Base-by-base conservation (phyloP, 2,797 vertebrate species). In the Botia almorhae region DNA sequence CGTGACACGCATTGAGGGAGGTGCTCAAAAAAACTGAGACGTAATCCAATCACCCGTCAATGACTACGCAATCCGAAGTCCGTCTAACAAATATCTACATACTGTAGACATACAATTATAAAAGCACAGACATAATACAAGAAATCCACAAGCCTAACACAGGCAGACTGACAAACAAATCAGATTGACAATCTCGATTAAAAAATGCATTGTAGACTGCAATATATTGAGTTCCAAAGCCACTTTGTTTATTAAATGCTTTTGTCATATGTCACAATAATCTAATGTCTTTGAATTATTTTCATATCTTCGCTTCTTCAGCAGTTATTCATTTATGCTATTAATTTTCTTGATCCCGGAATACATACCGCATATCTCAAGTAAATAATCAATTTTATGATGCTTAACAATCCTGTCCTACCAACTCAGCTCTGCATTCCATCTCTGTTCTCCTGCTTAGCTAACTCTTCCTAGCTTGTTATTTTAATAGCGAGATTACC, bases 341-440 rank as follows among this genome's bases (percentile, higher is more conserved):
- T 4, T 23, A 7, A 43, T 43, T 23, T 23, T 58, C 55, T 58
- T 16, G 3, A 58, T 19, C 55, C 55, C 17, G 19, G 8, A 61
- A 60, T 3, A 4, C 23, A 14, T 14, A 0, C 36, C n/a, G 29
- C 17, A 53, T 48, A 70, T 70, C 61, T 43, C 56, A 71, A 79
- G 29, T 72, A 60, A 79, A 53, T 71, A 79, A 64, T 79, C 46
- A 46, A 64, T 55, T 43, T 64, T 39, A 64, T 26, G 0, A 79
- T n/a, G 19, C 29, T 43, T 79, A 72, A 72, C 64, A 61, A 68
- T 46, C 69, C 67, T 65, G 64, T 39, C 65, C 48, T 17, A 26
- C 29, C 53, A 50, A 13, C 39, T 36, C 21, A 50, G 39, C 12
- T 55, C 13, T 1, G 53, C 2, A 0, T 69, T 69, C n/a, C 50